Evolutionary conservation across 1,140 invertebrate species (phyloP).

Genomic region (Pseudomyrmex flavicornis): DNA sequence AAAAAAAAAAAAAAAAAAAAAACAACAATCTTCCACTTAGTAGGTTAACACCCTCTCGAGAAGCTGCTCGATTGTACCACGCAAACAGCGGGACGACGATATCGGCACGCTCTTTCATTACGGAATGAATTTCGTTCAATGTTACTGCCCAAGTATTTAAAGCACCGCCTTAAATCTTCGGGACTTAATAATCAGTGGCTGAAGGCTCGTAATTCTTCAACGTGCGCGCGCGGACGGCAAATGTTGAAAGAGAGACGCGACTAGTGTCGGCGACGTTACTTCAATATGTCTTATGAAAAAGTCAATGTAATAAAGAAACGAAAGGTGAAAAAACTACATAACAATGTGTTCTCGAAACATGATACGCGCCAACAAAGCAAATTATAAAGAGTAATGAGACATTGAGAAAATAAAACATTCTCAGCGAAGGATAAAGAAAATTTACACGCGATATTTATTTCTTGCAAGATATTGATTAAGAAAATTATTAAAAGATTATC

Average conservation of each 20-base stretch:
- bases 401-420: neutral
- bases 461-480: too few relatives aligned
- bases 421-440: neutral
- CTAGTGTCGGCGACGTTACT: neutral
- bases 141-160: constrained; percentile 64
- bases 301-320: too few relatives aligned
- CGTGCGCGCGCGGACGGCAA: neutral
- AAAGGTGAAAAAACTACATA: too few relatives aligned
- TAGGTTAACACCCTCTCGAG: constrained; percentile 43
- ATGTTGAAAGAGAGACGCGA: neutral
- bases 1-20: constrained; percentile 9
- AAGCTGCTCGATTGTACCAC: neutral
- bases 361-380: too few relatives aligned
- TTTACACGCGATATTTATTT: too few relatives aligned
- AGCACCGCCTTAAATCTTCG: constrained; percentile 61
- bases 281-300: too few relatives aligned
- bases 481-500: neutral
- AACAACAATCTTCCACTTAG: constrained; percentile 44
- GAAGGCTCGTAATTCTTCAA: constrained; percentile 48
- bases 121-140: constrained; percentile 55
- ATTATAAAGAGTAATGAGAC: too few relatives aligned
- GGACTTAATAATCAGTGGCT: constrained; percentile 59
- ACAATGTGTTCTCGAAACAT: too few relatives aligned
- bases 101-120: constrained; percentile 53
- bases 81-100: constrained; percentile 25